Evolutionary conservation across 2,888 invertebrate genomes (phyloP), one percentile per base, ranked within the genome.

Genomic region (Unio delphinus): DNA sequence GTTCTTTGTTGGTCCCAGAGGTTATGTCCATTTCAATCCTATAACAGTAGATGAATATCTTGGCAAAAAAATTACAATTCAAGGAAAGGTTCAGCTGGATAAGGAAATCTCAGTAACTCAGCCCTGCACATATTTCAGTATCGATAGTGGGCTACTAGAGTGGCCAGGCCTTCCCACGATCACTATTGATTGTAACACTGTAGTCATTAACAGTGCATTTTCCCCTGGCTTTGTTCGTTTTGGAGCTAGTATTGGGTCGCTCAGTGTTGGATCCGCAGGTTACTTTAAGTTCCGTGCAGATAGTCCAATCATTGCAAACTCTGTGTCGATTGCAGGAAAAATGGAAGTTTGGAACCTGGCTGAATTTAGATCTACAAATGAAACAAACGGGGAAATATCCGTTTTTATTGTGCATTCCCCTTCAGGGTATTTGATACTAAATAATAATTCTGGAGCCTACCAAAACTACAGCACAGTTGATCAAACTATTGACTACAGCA

Each of bases 171-270:
- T 61, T 15, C 72, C 79, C 26, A 68, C 62, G 28, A 68, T 78
- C 18, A 77, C 67, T 30, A 30, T 83, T 54, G 79, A 78, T 64
- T 83, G 83, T 73, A 55, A 57, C 11, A 67, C 54, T n/a, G 76
- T 83, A 18, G 72, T 72, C 63, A 76, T 83, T 30, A 80, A 83
- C 66, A 78, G 77, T 15, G 56, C 58, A 4, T 80, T 83, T 66
- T 57, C 71, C 15, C 76, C 79, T 8, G 78, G 77, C 18, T 70
- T 34, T 18, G 68, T 83, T 7, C 66, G 70, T 11, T 79, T 81
- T 64, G 80, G 76, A 30, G 26, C 23, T 2, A 79, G 79, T 55
- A 64, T 79, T 26, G 67, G 72, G 23, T 61, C 64, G 59, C 65
- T 79, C 0, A 55, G 66, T 5, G 72, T 83, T 26, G 82, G 80